Conservation (phyloP, 2,888 invertebrate species). For the Drosophila neonasuta region DNA sequence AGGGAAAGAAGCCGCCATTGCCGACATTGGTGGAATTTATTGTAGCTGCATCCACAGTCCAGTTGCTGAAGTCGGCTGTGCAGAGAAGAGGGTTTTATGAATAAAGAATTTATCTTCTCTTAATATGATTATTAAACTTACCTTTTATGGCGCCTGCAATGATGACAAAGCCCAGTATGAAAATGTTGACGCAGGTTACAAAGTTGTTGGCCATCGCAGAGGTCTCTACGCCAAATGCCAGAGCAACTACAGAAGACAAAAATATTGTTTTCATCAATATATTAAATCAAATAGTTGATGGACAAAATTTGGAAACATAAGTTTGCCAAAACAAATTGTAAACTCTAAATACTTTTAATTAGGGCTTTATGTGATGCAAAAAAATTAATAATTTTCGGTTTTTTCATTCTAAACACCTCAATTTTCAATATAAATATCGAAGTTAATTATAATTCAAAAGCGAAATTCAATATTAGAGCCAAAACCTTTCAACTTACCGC, state of each 20-base stretch:
- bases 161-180: conserved; percentile 88
- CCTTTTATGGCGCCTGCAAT: conserved; percentile 87
- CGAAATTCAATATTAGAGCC: too few species aligned
- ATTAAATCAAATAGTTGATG: too few species aligned
- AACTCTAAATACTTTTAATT: too few species aligned
- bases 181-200: conserved; percentile 88
- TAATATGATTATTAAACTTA: conserved; percentile 66
- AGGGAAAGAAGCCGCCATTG: conserved; percentile 94
- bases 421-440: too few species aligned
- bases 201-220: conserved; percentile 90
- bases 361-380: too few species aligned
- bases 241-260: too few species aligned
- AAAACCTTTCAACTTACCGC: conserved; percentile 83
- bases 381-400: too few species aligned
- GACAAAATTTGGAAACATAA: too few species aligned
- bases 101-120: background rate
- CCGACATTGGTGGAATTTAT: conserved; percentile 83
- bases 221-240: conserved; percentile 91
- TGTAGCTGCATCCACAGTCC: conserved; percentile 82
- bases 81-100: background rate
- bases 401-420: too few species aligned
- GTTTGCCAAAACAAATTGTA: too few species aligned
- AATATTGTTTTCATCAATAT: too few species aligned
- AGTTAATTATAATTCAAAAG: too few species aligned
- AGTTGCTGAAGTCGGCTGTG: conserved; percentile 83